Conservation (phyloP, 2,797 vertebrate genomes). For the Pelodytes ibericus region DNA sequence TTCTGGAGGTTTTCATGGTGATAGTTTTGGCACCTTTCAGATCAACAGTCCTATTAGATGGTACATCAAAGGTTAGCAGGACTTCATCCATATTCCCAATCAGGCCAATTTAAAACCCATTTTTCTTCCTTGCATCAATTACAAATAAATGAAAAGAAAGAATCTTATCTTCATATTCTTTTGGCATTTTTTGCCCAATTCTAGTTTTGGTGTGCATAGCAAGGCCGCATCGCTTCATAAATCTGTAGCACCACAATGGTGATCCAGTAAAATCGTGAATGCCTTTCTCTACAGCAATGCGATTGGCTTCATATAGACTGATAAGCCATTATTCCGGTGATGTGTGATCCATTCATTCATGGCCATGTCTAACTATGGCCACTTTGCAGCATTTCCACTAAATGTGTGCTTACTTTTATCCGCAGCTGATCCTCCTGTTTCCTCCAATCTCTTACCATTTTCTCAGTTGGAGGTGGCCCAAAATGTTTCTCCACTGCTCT, state of each 20-base stretch:
- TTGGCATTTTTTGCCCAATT: background rate
- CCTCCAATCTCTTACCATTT: conserved; percentile 15
- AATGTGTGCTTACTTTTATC: conserved; percentile 15
- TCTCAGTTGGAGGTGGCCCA: conserved; percentile 16
- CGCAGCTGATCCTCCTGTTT: background rate
- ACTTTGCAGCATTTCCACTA: conserved; percentile 5
- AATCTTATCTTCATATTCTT: background rate
- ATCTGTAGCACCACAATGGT: conserved; percentile 22
- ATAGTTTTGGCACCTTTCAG: conserved; percentile 24
- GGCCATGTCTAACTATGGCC: background rate
- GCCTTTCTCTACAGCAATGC: conserved; percentile 2
- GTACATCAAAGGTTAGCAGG: conserved; percentile 28
- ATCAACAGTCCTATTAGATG: conserved; percentile 21
- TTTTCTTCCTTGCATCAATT: background rate
- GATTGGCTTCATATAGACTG: background rate
- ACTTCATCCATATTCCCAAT: conserved; percentile 17
- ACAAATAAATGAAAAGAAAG: background rate
- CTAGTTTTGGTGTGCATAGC: conserved; percentile 14
- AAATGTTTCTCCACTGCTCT: conserved; percentile 18
- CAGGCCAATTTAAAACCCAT: background rate
- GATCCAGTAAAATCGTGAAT: conserved; percentile 9
- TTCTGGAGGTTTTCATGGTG: background rate
- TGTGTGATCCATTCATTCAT: no score
- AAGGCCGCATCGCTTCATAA: conserved; percentile 16
- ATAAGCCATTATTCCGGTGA: no score